A percentile compares a stretch with the other conserved stretches of the same genome.
Conservation (phyloP, 2,888 invertebrate genomes). For the Aphelenchoides bicaudatus region DNA sequence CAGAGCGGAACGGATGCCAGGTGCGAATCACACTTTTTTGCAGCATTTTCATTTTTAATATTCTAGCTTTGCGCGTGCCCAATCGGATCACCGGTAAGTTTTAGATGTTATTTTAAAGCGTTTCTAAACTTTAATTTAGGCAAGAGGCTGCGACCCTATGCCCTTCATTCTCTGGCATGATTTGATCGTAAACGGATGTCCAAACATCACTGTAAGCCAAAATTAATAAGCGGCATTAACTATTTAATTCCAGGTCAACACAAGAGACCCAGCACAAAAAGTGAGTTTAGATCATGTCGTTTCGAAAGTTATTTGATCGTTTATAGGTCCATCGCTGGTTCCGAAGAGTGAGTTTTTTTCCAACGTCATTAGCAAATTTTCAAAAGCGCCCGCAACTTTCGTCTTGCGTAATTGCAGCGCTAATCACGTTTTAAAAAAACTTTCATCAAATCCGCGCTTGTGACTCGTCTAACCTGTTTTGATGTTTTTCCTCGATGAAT, state of each 20-base stretch:
- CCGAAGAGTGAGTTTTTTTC: slow-evolving; percentile 47
- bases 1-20: slow-evolving; percentile 60
- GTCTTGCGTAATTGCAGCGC: too few species aligned
- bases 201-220: slow-evolving; percentile 57
- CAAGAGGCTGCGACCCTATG: slow-evolving; percentile 39
- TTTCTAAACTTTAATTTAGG: too few species aligned
- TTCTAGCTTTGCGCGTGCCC: slow-evolving; percentile 59
- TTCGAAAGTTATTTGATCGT: too few species aligned
- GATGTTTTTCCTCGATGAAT: too few species aligned
- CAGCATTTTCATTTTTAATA: background rate
- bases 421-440: background rate
- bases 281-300: too few species aligned
- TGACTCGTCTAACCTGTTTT: too few species aligned
- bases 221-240: too few species aligned
- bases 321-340: slow-evolving; percentile 60
- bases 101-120: background rate
- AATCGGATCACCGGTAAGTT: slow-evolving; percentile 58
- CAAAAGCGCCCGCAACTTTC: too few species aligned
- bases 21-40: slow-evolving; percentile 25
- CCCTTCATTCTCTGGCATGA: slow-evolving; percentile 60
- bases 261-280: slow-evolving; percentile 58
- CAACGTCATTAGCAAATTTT: too few species aligned
- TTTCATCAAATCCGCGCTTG: background rate
- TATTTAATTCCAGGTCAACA: too few species aligned
- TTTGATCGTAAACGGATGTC: slow-evolving; percentile 59